phyloP scores from a whole-genome alignment of 23 tunicate species.

The Botrylloides violaceus region DNA sequence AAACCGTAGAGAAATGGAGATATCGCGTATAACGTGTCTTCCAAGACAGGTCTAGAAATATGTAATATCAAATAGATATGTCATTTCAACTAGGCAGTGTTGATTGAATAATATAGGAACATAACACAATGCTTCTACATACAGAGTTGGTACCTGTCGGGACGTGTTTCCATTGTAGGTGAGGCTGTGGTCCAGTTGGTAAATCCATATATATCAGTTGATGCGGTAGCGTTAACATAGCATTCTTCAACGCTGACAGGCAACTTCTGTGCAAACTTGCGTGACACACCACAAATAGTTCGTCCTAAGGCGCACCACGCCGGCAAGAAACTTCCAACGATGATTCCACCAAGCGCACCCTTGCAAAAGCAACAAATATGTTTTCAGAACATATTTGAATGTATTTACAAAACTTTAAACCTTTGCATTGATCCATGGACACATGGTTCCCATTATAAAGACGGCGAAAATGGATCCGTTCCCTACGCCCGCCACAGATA shows the following conservation, averaged over 20 bases:
- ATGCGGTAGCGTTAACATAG: neutral
- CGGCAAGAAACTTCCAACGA: neutral
- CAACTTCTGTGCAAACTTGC: neutral
- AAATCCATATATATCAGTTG: no score
- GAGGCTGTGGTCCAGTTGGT: no score
- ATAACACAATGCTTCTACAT: no score
- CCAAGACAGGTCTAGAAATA: neutral
- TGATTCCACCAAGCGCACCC: neutral
- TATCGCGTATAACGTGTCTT: neutral
- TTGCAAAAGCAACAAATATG: neutral
- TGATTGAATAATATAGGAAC: no score
- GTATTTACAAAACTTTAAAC: neutral
- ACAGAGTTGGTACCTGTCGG: no score
- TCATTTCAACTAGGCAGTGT: no score
- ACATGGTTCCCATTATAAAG: neutral
- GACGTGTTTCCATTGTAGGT: no score
- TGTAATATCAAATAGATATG: no score
- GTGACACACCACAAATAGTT: neutral
- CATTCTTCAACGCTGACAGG: neutral
- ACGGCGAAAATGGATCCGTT: constrained; percentile 2
- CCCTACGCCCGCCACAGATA: neutral
- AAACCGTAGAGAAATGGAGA: neutral
- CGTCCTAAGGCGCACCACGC: neutral
- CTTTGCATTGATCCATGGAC: constrained; percentile 6
- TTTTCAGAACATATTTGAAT: neutral